Conservation (phyloP, 2,888 invertebrate species). For the Hanleya hanleyi region DNA sequence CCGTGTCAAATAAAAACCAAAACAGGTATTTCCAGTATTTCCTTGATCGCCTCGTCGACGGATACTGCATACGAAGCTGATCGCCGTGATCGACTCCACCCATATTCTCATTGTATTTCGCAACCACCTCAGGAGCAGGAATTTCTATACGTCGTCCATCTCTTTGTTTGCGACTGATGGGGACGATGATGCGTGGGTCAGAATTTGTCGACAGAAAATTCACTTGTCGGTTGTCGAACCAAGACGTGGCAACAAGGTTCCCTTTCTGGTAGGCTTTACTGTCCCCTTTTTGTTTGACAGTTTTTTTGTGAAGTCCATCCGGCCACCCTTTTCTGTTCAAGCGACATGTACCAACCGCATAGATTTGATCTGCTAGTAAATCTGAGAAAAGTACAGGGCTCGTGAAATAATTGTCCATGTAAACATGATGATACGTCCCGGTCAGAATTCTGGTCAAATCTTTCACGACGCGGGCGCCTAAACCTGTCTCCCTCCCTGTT, state of each 20-base stretch:
- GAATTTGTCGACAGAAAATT: conserved; percentile 3
- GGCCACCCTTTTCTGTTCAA: not conserved
- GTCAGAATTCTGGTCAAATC: not conserved
- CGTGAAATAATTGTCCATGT: conserved; percentile 13
- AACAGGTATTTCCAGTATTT: too few species aligned
- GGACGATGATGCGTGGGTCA: not conserved
- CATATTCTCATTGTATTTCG: too few species aligned
- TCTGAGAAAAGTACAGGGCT: not conserved
- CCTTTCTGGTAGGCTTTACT: not conserved
- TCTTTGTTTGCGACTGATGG: not conserved
- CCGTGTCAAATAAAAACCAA: too few species aligned
- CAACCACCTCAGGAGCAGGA: too few species aligned
- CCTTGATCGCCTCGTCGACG: too few species aligned
- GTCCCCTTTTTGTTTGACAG: not conserved
- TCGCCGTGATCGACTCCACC: too few species aligned
- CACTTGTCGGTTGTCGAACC: not conserved
- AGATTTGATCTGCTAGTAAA: not conserved
- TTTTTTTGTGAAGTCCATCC: not conserved
- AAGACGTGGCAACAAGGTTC: not conserved
- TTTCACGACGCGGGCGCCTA: not conserved
- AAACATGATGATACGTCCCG: conserved; percentile 2
- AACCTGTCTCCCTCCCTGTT: not conserved
- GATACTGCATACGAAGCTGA: too few species aligned
- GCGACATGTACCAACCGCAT: not conserved
- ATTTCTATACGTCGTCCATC: too few species aligned